Evolutionary conservation across 2,888 invertebrate species (phyloP).

Genomic region (Apodemia hepburni): DNA sequence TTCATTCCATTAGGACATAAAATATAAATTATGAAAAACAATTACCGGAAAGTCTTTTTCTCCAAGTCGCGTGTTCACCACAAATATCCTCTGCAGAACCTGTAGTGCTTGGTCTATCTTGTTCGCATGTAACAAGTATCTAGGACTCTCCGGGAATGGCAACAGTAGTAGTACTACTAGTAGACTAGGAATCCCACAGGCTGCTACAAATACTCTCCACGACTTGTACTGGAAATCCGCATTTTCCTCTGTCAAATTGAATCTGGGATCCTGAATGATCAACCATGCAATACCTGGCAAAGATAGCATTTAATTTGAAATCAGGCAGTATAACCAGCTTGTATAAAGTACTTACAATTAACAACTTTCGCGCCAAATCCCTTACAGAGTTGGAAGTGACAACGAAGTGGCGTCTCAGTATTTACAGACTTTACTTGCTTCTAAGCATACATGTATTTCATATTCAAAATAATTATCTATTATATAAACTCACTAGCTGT

Average conservation of each 20-base stretch:
- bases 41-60: slow-evolving; percentile 76
- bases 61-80: slow-evolving; percentile 70
- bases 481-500: no score
- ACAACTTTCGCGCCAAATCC: no score
- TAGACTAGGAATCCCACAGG: slow-evolving; percentile 80
- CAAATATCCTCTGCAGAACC: slow-evolving; percentile 77
- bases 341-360: no score
- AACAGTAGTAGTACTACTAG: slow-evolving; percentile 68
- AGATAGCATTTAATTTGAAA: neutral
- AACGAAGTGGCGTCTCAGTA: no score
- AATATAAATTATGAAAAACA: neutral
- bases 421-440: no score
- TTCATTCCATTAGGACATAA: no score
- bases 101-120: slow-evolving; percentile 68
- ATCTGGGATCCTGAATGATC: slow-evolving; percentile 58
- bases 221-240: slow-evolving; percentile 74
- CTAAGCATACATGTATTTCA: no score
- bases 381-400: no score
- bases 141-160: slow-evolving; percentile 80
- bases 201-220: slow-evolving; percentile 82
- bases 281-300: slow-evolving; percentile 67
- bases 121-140: slow-evolving; percentile 74
- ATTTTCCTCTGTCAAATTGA: slow-evolving; percentile 49
- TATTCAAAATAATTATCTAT: no score
- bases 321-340: no score